These are phyloP conservation scores for Amphiprion clarkii DNA, from an alignment of 2,797 vertebrate species.

Conservation along the genomic window DNA sequence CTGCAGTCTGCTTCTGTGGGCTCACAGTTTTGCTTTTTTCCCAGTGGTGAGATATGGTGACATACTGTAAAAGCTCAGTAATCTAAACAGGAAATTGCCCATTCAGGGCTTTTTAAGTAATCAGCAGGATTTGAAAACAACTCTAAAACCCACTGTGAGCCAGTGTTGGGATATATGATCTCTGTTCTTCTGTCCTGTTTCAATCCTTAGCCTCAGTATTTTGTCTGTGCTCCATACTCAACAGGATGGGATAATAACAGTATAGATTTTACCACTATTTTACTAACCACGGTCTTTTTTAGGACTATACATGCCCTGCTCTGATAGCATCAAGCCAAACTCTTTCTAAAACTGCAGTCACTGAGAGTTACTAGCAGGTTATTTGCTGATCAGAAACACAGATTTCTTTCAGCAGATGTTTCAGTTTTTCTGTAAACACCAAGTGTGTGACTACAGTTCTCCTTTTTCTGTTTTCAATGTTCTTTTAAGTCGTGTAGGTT, in stretches of 20 bases:
- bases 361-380: background rate
- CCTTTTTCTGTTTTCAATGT: background rate
- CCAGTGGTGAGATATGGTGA: slow-evolving; percentile 1
- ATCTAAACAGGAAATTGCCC: slow-evolving; percentile 51
- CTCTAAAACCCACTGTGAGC: slow-evolving; percentile 28
- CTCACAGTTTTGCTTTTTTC: background rate
- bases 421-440: background rate
- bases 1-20: background rate
- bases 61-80: slow-evolving; percentile 32
- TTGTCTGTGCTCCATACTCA: slow-evolving; percentile 21
- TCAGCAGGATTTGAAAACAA: slow-evolving; percentile 32
- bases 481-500: background rate
- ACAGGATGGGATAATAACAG: slow-evolving; percentile 10
- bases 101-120: slow-evolving; percentile 41
- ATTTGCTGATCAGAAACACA: background rate
- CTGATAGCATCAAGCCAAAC: background rate
- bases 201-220: slow-evolving; percentile 27
- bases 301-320: background rate
- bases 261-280: slow-evolving; percentile 6
- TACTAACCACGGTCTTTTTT: background rate
- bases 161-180: slow-evolving; percentile 32
- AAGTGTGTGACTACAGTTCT: background rate
- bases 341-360: background rate
- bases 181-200: slow-evolving; percentile 4
- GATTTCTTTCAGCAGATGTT: background rate